A percentile compares a stretch with the other conserved stretches of the same genome.
Conservation (phyloP, 2,113 vertebrate species). For the Caloenas nicobarica region DNA sequence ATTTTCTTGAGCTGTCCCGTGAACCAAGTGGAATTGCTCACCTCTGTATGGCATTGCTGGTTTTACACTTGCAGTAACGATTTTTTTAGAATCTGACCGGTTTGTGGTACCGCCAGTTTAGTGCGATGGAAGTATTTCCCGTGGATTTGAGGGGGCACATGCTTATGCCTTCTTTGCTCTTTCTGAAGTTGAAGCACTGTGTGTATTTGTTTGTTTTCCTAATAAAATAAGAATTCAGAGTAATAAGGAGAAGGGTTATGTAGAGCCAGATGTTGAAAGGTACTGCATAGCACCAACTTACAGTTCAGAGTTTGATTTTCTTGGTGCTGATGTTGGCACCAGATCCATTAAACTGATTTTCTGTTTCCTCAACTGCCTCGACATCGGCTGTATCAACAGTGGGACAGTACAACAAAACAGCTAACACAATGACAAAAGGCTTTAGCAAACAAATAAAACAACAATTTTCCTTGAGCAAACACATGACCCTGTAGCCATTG, state of each 20-base stretch:
- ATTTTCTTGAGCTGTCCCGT: not conserved
- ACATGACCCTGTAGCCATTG: fast-evolving
- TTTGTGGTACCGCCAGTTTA: not conserved
- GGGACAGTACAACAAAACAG: not conserved
- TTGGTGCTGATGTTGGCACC: not conserved
- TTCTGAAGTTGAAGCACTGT: not conserved
- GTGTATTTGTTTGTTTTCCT: not conserved
- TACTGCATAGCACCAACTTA: not conserved
- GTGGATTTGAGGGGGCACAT: not conserved
- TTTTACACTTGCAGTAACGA: not conserved
- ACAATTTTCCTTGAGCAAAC: not conserved
- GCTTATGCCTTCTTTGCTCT: not conserved
- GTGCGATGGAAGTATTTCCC: not conserved
- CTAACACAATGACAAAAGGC: not conserved
- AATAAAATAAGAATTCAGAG: not conserved
- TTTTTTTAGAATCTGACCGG: not conserved
- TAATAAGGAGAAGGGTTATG: not conserved
- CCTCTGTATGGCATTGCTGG: not conserved
- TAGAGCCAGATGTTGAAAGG: not conserved
- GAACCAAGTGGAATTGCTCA: not conserved
- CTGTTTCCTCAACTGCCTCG: not conserved
- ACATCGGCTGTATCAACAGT: fast-evolving
- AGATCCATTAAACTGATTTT: not conserved
- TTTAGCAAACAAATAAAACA: not conserved
- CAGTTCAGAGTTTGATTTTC: not conserved